Base-by-base conservation (phyloP, 2,113 vertebrate species). In the Perca schrenkii region DNA sequence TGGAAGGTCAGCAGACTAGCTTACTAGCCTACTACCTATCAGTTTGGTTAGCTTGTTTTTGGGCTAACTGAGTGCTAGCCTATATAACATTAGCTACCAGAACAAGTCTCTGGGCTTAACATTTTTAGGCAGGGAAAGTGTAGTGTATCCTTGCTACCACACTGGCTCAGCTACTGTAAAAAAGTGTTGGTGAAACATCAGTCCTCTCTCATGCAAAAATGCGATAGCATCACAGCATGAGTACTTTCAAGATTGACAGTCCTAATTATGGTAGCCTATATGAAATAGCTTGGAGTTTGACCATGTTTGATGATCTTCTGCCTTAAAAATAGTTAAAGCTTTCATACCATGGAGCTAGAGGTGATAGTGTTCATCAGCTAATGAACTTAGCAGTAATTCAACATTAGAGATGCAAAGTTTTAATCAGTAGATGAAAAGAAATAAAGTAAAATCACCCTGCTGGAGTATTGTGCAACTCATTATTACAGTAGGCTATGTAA, bases 401-500 rank as follows among this genome's bases (percentile, higher is more conserved):
- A 25, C 10, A 65, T 22, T 10, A 56, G 17, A 34, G 16, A 47
- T 21, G 62, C 11, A 47, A 57, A 67, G 40, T 46, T 65, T 3
- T 31, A 16, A 46, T 47, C 11, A 15, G 5, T 8, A 15, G 47
- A 17, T 47, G 10, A 47, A 70, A 14, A 63, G 16, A 58, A 63
- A 56, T 49, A 71, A 28, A 49, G 25, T 36, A 4, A 17, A 77
- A 46, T n/a, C 12, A 61, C 17, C 47, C 15, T 46, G 36, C n/a
- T 21, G 6, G 6, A 15, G 17, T 72, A 50, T 57, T 57, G 3
- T 72, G 7, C 17, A 58, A 34, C 2, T 2, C 28, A 69, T 54
- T 47, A 66, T 56, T 76, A 47, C n/a, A 74, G 75, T 21, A 40
- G 36, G 36, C 36, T 40, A 50, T 62, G 60, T 67, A 62, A 61